These are phyloP conservation scores for Amphipyra tragopoginis DNA, from an alignment of 2,888 invertebrate species.

Conservation along the genomic window DNA sequence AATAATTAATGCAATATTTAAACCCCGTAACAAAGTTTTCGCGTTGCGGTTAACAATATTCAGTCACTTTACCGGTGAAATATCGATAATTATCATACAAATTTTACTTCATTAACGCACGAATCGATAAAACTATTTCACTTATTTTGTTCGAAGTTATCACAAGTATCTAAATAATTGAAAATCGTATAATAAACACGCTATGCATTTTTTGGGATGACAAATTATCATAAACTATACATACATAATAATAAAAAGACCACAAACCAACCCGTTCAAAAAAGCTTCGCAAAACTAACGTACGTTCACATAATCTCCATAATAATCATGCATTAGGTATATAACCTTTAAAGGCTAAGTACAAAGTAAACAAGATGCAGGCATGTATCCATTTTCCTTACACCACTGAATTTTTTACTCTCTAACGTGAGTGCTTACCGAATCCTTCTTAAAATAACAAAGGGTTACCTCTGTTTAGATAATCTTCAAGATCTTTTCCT, in stretches of 20 bases:
- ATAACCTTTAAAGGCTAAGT: not conserved
- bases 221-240: no score
- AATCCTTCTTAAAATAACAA: conserved; percentile 67
- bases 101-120: not conserved
- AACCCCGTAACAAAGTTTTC: conserved; percentile 31
- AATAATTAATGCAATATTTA: conserved; percentile 45
- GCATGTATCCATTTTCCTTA: not conserved
- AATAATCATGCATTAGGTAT: no score
- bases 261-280: no score
- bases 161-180: no score
- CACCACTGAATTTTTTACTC: conserved; percentile 17
- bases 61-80: conserved; percentile 21
- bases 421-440: conserved; percentile 26
- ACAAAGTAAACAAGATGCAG: conserved; percentile 3
- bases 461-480: conserved; percentile 64
- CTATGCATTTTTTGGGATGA: no score
- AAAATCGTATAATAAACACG: no score
- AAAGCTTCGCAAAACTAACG: no score
- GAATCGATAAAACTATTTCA: not conserved
- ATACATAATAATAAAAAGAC: no score
- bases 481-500: conserved; percentile 55
- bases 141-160: no score
- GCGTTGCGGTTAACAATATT: conserved; percentile 15
- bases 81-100: conserved; percentile 13
- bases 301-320: no score